Evolutionary conservation across 2,888 invertebrate genomes (phyloP), one percentile per base, ranked within the genome.

Genomic region (Morpho achilles): DNA sequence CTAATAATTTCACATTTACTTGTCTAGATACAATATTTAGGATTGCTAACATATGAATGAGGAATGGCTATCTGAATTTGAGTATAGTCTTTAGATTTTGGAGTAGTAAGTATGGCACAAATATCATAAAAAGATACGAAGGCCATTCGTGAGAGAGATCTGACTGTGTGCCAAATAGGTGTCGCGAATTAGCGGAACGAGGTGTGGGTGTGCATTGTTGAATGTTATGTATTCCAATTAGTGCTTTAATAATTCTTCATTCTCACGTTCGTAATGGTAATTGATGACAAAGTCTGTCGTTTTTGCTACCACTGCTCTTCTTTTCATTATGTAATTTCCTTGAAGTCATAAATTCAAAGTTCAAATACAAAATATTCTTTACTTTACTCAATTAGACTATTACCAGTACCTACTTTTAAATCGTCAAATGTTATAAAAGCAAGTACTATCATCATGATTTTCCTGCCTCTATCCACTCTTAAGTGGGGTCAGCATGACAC

Each of bases 111-210:
- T 16, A 32, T 32, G 32, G 32, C 2, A 32, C 32, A 32, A 32
- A 32, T 32, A 32, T 32, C 32, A 32, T 32, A 32, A 32, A 32
- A 52, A 51, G 57, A 40, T 50, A 43, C 8, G 41, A 41, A 22
- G 40, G 10, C 46, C 53, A 53, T 53, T 16, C 9, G 39, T 9
- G 16, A 23, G 39, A 16, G 45, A 41, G 43, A 52, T 47, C 56
- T 61, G 61, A 59, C 61, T 56, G 43, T 4, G 53, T 53, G 80
- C 80, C 80, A 81, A 69, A 60, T 55, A 57, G 65, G 46, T 54
- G 54, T 54, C 62, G 67, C 69, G 68, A 73, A 70, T 74, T 69
- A 70, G 68, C 66, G 67, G 65, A 65, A 61, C 47, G 62, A 58
- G 3, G 54, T 55, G 63, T 72, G 66, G 79, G 73, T 66, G 72